Percentiles rank a stretch among this genome's conserved stretches.
Evolutionary conservation across 1,140 invertebrate genomes (phyloP).

Genomic region (Zaprionus camerounensis): DNA sequence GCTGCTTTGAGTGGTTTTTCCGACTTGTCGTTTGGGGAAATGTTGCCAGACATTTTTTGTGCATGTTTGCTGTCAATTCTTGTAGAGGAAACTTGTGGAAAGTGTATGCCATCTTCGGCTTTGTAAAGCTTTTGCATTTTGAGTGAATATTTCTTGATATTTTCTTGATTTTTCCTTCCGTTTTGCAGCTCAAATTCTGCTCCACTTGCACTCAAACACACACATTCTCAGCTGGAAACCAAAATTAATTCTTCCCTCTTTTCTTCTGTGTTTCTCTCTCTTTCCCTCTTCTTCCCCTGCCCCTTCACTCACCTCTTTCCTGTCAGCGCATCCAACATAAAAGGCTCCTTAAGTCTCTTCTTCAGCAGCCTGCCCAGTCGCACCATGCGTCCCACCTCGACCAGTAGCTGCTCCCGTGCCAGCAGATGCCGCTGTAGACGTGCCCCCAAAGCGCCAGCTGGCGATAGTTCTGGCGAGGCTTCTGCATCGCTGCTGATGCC

Average conservation of each 20-base stretch:
- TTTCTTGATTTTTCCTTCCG: background rate
- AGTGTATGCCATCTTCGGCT: background rate
- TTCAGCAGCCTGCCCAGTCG: constrained; percentile 89
- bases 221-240: background rate
- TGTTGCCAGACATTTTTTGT: background rate
- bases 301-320: constrained; percentile 73
- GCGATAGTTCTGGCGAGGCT: constrained; percentile 54
- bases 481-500: constrained; percentile 78
- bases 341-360: constrained; percentile 88
- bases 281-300: background rate
- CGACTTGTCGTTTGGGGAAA: background rate
- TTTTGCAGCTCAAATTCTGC: background rate
- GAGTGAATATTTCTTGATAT: background rate
- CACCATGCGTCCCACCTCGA: constrained; percentile 90
- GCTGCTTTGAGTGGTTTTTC: constrained; percentile 11
- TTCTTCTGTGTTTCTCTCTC: background rate
- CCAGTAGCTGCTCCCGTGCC: constrained; percentile 88
- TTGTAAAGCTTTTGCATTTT: background rate
- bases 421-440: constrained; percentile 86
- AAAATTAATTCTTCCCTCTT: background rate
- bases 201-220: background rate
- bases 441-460: constrained; percentile 43
- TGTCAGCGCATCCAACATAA: constrained; percentile 84
- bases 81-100: background rate
- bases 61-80: background rate